Base-by-base conservation (phyloP, 2,888 invertebrate species). In the Lasioglossum villosulum region DNA sequence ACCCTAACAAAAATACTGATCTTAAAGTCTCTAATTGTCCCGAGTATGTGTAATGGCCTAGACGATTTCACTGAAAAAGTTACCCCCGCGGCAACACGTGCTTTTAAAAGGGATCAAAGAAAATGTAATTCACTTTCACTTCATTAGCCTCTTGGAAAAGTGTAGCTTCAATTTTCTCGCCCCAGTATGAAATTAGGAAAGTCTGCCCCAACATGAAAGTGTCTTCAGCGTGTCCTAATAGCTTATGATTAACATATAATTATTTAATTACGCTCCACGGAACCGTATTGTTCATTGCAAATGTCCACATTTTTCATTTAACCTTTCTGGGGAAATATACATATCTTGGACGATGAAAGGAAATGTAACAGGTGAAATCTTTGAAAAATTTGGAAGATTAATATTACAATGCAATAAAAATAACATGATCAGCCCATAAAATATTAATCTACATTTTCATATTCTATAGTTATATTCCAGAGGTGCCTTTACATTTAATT, bases 61-160 rank as follows among this genome's bases (percentile, higher is more conserved):
- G 8, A 68, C 23, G 39, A 68, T 73, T 80, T 70, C 73, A 59
- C 56, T 70, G 56, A 30, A 71, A 30, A 87, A 77, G 63, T 82
- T 74, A 42, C 63, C 52, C 37, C 27, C 59, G 27, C 37, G 66
- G 73, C 59, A 74, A 56, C 78, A 56, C 59, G 45, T 72, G 39
- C 85, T 87, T 86, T 83, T 72, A 86, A 77, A 79, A 68, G 77
- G 72, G 82, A 88, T 88, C 88, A 88, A 89, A 89, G 88, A 85
- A 89, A 83, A 84, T 80, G 75, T 77, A 84, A 87, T 88, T 88
- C 83, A 59, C 84, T 82, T 74, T 85, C 83, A 37, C 87, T 83
- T 81, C 80, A 59, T 78, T 73, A 77, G 59, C 45, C 72, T 42
- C 68, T n/a, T 68, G 76, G 52, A 73, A 81, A 88, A 81, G 87